phyloP scores from a whole-genome alignment of 1,140 invertebrate genomes.

The Drosophila pandora region DNA sequence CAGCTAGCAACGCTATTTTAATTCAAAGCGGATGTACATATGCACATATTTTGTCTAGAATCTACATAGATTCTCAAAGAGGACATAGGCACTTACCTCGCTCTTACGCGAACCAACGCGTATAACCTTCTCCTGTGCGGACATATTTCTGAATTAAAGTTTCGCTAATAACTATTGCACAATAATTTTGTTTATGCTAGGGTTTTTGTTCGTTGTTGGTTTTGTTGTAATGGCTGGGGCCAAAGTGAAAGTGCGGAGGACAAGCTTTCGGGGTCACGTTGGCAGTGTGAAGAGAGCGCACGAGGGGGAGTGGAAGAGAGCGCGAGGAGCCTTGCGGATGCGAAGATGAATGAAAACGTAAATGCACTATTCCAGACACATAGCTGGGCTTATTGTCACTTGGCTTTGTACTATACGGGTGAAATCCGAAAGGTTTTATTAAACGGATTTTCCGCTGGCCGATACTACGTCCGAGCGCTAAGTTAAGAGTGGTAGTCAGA shows the following conservation, averaged over 20 bases:
- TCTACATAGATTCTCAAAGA: not conserved
- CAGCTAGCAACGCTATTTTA: slow-evolving; percentile 33
- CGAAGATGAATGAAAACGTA: slow-evolving; percentile 68
- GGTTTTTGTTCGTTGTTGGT: slow-evolving; percentile 32
- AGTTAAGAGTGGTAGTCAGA: too few species aligned
- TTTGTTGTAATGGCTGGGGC: slow-evolving; percentile 9
- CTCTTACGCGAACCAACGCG: slow-evolving; percentile 88
- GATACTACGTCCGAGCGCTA: slow-evolving; percentile 71
- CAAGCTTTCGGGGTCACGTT: slow-evolving; percentile 63
- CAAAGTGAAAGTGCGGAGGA: slow-evolving; percentile 66
- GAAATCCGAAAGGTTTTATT: slow-evolving; percentile 6
- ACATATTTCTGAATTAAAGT: slow-evolving; percentile 46
- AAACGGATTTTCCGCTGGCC: slow-evolving; percentile 55
- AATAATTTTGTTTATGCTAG: slow-evolving; percentile 44
- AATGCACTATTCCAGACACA: slow-evolving; percentile 63
- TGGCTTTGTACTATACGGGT: slow-evolving; percentile 59
- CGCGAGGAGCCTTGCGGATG: slow-evolving; percentile 9
- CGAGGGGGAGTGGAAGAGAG: not conserved
- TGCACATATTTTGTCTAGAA: slow-evolving; percentile 32
- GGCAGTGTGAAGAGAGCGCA: slow-evolving; percentile 9
- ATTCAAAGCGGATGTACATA: slow-evolving; percentile 50
- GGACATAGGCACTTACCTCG: slow-evolving; percentile 84
- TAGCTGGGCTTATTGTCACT: slow-evolving; percentile 62
- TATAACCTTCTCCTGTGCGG: slow-evolving; percentile 83
- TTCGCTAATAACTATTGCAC: slow-evolving; percentile 60